These are phyloP conservation scores for Phyllotreta striolata DNA, from an alignment of 2,888 invertebrate species.

Conservation along the genomic window DNA sequence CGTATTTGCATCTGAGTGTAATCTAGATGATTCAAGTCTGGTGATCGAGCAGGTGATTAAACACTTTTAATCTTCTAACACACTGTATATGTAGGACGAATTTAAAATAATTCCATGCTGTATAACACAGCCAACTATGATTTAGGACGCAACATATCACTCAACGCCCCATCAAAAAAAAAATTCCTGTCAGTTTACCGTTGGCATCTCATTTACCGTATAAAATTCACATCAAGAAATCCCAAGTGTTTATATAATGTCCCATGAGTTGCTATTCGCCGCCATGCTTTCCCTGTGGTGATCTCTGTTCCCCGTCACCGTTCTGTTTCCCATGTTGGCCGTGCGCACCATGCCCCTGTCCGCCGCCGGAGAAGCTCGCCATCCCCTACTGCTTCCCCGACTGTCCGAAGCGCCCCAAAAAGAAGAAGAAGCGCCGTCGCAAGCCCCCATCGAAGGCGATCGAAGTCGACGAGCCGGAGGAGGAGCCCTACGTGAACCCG, in stretches of 20 bases:
- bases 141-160: too few relatives aligned
- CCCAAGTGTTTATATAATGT: slow-evolving; percentile 13
- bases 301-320: slow-evolving; percentile 8
- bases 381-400: slow-evolving; percentile 7
- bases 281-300: slow-evolving; percentile 6
- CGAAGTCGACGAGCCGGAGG: not conserved
- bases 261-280: slow-evolving; percentile 23
- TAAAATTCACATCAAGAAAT: too few relatives aligned
- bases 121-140: too few relatives aligned
- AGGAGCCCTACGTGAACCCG: not conserved
- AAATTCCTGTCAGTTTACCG: too few relatives aligned
- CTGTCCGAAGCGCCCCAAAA: not conserved
- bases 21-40: too few relatives aligned
- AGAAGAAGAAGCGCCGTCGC: not conserved
- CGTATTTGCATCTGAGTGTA: too few relatives aligned
- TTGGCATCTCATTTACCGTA: too few relatives aligned
- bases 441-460: not conserved
- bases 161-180: too few relatives aligned
- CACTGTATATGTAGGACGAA: too few relatives aligned
- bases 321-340: slow-evolving; percentile 13
- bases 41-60: too few relatives aligned
- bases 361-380: slow-evolving; percentile 5
- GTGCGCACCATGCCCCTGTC: slow-evolving; percentile 14
- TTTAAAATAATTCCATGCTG: too few relatives aligned
- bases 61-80: too few relatives aligned